A percentile compares a stretch with the other conserved stretches of the same genome.
These are phyloP conservation scores for Thymallus thymallus DNA, from an alignment of 2,113 vertebrate species.

Conservation along the genomic window DNA sequence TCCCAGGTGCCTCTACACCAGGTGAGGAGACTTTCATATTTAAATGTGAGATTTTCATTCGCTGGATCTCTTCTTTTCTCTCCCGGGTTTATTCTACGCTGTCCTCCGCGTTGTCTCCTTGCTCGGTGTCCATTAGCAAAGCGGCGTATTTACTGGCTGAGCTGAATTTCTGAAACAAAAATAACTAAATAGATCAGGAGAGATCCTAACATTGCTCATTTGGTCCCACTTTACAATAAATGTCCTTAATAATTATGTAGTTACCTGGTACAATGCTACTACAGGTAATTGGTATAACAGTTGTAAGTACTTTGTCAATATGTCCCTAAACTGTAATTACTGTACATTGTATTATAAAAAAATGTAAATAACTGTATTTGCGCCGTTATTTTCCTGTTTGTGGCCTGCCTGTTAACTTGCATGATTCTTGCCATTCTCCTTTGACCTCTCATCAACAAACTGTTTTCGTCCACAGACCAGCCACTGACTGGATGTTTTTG, in stretches of 20 bases:
- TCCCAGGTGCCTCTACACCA: slow-evolving; percentile 52
- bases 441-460: too few species aligned
- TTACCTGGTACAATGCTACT: too few species aligned
- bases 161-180: slow-evolving; percentile 83
- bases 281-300: too few species aligned
- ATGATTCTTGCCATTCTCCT: too few species aligned
- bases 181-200: background rate
- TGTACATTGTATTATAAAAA: too few species aligned
- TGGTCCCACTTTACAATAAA: background rate
- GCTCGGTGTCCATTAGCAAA: slow-evolving; percentile 85
- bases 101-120: slow-evolving; percentile 77
- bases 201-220: background rate
- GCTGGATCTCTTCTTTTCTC: slow-evolving; percentile 21
- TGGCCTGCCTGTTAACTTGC: too few species aligned
- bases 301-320: too few species aligned
- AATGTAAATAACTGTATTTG: too few species aligned
- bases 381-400: too few species aligned
- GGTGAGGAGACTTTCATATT: slow-evolving; percentile 56
- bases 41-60: slow-evolving; percentile 56
- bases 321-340: too few species aligned
- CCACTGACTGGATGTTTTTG: too few species aligned
- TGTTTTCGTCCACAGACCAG: too few species aligned
- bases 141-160: slow-evolving; percentile 91
- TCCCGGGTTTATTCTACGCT: slow-evolving; percentile 70
- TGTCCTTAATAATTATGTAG: background rate